A percentile compares a stretch with the other conserved stretches of the same genome.
Evolutionary conservation across 2,113 vertebrate genomes (phyloP).

Genomic region (Perca schrenkii): DNA sequence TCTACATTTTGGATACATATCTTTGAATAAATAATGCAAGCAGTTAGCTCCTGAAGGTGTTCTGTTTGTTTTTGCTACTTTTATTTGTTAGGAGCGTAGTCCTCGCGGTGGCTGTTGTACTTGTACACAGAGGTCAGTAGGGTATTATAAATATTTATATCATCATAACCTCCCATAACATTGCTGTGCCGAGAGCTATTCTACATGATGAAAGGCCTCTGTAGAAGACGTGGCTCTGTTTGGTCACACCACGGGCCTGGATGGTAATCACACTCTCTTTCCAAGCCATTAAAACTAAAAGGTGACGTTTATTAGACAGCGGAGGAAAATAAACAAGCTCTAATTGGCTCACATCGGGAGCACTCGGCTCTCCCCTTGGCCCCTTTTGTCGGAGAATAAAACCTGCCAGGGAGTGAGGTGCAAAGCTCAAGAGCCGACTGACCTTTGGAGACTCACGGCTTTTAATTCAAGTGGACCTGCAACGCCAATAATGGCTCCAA

Average conservation of each 20-base stretch:
- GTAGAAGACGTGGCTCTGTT: conserved; percentile 50
- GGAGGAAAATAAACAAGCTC: conserved; percentile 81
- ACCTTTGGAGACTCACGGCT: conserved; percentile 57
- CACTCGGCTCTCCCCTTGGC: conserved; percentile 50
- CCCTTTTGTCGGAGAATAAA: conserved; percentile 55
- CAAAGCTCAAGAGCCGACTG: conserved; percentile 59
- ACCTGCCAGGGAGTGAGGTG: conserved; percentile 57
- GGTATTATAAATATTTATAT: conserved; percentile 69
- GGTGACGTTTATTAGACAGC: conserved; percentile 79
- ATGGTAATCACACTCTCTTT: conserved; percentile 79
- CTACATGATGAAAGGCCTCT: conserved; percentile 51
- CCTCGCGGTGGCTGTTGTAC: conserved; percentile 42
- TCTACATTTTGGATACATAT: neutral
- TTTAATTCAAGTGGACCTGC: conserved; percentile 18
- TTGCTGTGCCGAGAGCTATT: conserved; percentile 51
- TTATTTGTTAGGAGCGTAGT: conserved; percentile 25
- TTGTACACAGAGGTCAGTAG: conserved; percentile 58
- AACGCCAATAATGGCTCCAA: conserved; percentile 25
- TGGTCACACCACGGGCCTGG: conserved; percentile 63
- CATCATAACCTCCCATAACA: conserved; percentile 67
- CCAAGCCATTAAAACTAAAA: conserved; percentile 79
- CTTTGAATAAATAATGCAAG: conserved; percentile 30
- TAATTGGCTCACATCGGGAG: conserved; percentile 75
- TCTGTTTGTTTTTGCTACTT: conserved; percentile 49
- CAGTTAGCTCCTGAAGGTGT: neutral